Evolutionary conservation across 1,140 invertebrate species (phyloP).

Genomic region (Drosophila mauritiana): DNA sequence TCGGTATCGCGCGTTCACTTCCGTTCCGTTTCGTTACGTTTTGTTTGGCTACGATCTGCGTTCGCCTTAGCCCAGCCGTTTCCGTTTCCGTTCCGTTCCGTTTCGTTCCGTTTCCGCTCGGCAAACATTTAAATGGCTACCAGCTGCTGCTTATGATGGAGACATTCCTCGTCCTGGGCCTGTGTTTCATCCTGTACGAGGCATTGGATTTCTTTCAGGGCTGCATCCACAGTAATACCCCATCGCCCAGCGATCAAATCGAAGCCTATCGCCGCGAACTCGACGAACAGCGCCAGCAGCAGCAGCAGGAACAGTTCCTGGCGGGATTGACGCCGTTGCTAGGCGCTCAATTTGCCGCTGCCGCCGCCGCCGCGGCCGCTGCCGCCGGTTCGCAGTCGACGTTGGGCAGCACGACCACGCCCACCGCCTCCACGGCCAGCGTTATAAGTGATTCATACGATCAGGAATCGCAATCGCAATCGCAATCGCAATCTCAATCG

Average conservation of each 20-base stretch:
- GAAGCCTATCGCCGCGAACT: constrained; percentile 83
- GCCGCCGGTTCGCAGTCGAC: constrained; percentile 68
- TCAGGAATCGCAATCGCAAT: constrained; percentile 64
- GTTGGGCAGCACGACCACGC: constrained; percentile 63
- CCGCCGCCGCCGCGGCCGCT: constrained; percentile 68
- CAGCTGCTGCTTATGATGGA: constrained; percentile 84
- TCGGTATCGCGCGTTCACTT: constrained; percentile 29
- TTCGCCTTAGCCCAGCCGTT: constrained; percentile 1
- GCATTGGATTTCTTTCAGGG: constrained; percentile 85
- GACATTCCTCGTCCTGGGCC: constrained; percentile 85
- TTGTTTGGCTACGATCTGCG: constrained; percentile 9
- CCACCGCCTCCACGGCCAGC: constrained; percentile 70
- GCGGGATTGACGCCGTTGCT: constrained; percentile 75
- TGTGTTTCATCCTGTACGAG: constrained; percentile 85
- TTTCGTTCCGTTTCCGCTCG: constrained; percentile 27
- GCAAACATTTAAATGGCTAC: constrained; percentile 71
- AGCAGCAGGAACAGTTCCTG: constrained; percentile 82
- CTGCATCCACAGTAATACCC: constrained; percentile 81
- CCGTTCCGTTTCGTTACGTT: constrained; percentile 24
- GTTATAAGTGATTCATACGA: constrained; percentile 72
- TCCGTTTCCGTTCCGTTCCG: constrained; percentile 30
- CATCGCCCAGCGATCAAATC: constrained; percentile 78
- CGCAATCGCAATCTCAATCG: constrained; percentile 55
- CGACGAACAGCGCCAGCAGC: constrained; percentile 84
- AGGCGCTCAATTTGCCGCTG: constrained; percentile 76